Evolutionary conservation across 2,888 invertebrate genomes (phyloP), one percentile per base, ranked within the genome.

Genomic region (Ectobius pallidus): DNA sequence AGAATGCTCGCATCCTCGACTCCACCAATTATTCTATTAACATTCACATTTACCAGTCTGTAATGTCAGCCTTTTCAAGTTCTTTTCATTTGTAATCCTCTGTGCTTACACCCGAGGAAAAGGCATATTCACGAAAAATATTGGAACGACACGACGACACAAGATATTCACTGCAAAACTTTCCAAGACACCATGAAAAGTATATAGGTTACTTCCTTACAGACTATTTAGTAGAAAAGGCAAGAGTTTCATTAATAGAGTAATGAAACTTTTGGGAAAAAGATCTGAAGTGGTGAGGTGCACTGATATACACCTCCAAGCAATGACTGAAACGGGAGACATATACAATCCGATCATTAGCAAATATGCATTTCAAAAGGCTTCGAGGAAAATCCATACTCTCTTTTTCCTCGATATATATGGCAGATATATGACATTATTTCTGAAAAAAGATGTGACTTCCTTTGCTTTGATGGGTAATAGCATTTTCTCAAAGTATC

Each of bases 71-170:
- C 62, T 70, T 70, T 62, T 62, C 62, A 42, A 30, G 34, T 62
- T 62, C 46, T 30, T 7, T 58, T 58, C 58, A 58, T 4, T n/a
- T 58, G 27, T 58, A 58, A 58, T 58, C 58, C 58, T 30, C 32
- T 18, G 58, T 58, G 52, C 52, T 52, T 11, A 52, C 22, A 25
- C 27, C 30, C 27, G 61, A 62, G 42, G 61, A 62, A 58, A 44
- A 62, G 55, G 55, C 44, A 62, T 44, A 70, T 70, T 58, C 61
- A 70, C 61, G 61, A 55, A 69, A 61, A 55, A 67, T 46, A 67
- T 44, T 32, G 27, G 58, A 65, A 65, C 27, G 27, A 65, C 65
- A 44, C 46, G 30, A 34, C 46, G 32, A 63, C 63, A 63, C 42
- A 63, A 63, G 39, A 63, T 63, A 42, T 52, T 52, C 52, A 58